These are phyloP conservation scores for Nesogale talazaci DNA, from an alignment of 2,113 vertebrate genomes.

Conservation along the genomic window DNA sequence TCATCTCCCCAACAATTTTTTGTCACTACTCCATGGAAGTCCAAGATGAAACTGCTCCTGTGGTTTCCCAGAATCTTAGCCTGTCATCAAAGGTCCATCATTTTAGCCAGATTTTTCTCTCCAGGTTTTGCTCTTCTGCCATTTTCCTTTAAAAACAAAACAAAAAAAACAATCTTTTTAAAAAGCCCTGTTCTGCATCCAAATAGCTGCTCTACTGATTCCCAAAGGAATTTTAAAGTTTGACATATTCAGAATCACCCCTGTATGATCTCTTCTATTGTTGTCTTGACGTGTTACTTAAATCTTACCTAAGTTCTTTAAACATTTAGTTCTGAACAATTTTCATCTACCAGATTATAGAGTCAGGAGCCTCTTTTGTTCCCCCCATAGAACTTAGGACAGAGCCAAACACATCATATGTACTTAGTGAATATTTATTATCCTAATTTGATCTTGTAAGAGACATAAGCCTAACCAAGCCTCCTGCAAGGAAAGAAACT, in stretches of 20 bases:
- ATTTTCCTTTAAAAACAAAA: neutral
- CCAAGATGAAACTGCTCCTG: constrained; percentile 38
- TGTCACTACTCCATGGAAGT: neutral
- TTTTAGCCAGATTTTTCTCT: constrained; percentile 35
- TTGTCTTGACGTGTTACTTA: constrained; percentile 7
- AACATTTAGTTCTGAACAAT: constrained; percentile 5
- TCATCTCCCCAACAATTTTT: neutral
- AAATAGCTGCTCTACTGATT: neutral
- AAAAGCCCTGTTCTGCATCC: constrained; percentile 25
- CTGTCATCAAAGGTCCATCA: neutral
- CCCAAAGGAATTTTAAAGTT: constrained; percentile 14
- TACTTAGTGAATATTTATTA: constrained; percentile 33
- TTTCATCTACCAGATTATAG: constrained; percentile 33
- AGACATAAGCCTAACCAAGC: constrained; percentile 10
- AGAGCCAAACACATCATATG: neutral
- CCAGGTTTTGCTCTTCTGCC: neutral
- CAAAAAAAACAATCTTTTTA: neutral
- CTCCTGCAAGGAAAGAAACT: constrained; percentile 5
- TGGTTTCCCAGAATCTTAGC: constrained; percentile 34
- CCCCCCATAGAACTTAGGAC: neutral
- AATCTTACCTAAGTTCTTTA: constrained; percentile 9
- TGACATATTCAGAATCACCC: neutral
- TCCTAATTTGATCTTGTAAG: constrained; percentile 48
- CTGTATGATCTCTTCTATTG: constrained; percentile 5
- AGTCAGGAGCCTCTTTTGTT: neutral